Evolutionary conservation across 2,113 vertebrate species (phyloP), one percentile per base, ranked within the genome.

Genomic region (Tretioscincus oriximinensis): DNA sequence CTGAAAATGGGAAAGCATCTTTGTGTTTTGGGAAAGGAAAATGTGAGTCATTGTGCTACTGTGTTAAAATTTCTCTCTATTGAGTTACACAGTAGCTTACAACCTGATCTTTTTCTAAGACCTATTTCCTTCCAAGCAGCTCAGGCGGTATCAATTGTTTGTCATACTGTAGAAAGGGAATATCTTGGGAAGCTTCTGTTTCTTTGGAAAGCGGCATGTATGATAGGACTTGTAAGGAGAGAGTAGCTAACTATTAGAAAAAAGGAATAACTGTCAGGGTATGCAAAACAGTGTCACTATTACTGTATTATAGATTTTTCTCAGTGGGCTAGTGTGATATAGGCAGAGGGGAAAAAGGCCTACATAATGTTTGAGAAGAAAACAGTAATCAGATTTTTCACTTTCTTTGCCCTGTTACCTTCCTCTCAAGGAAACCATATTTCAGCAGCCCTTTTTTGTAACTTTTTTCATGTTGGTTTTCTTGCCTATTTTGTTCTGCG

Each of bases 281-380:
- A 86, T 87, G 70, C 70, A 77, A 78, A 83, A 87, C 76, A 69
- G 29, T 82, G 81, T 84, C 0, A 0, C 77, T 86, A 68, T 64
- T 73, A 81, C 78, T 85, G 82, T 88, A 90, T 83, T n/a, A 87
- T 86, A 86, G 67, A 58, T 73, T 87, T 87, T 86, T 78, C 35
- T 41, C 86, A 85, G 76, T 88, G 71, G 74, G 60, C 51, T 84
- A 24, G 73, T 91, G 84, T 41, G 35, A 41, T n/a, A 51, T 84
- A 86, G 74, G 80, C 87, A 83, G 64, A 80, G 35, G 35, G 5
- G n/a, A 73, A 85, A 51, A 58, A 58, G 85, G 84, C 41, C 79
- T 80, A 73, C 68, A 66, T 78, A 64, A 49, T 5, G 0, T 60
- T 47, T 79, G 5, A 54, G 65, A 66, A 69, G 35, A 79, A 67